Evolutionary conservation across 2,113 vertebrate species (phyloP).

Genomic region (Sinocyclocheilus grahami): DNA sequence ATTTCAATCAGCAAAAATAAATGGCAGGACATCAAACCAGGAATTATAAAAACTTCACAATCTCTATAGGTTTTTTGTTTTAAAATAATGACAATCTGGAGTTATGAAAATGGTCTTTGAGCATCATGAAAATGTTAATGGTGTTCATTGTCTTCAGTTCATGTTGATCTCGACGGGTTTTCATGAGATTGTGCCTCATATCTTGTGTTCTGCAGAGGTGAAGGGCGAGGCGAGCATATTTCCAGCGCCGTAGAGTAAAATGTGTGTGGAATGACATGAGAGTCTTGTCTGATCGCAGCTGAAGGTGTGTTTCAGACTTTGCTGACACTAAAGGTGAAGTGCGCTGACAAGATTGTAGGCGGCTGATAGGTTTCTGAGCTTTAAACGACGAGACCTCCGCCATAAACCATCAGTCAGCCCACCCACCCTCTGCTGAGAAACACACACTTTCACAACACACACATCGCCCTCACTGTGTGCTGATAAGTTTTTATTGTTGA

Average conservation of each 20-base stretch:
- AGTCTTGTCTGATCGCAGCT: not conserved
- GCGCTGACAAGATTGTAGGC: not conserved
- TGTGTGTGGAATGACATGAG: not conserved
- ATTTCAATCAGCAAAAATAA: not conserved
- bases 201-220: not conserved
- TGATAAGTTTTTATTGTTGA: not conserved
- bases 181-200: not conserved
- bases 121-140: not conserved
- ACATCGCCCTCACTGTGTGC: not conserved
- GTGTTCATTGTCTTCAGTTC: not conserved
- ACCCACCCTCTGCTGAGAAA: not conserved
- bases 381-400: not conserved
- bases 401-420: not conserved
- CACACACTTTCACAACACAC: not conserved
- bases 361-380: not conserved
- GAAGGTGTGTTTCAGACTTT: constrained; percentile 17
- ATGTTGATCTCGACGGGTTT: not conserved
- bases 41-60: not conserved
- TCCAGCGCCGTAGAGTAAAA: not conserved
- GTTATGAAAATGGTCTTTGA: not conserved
- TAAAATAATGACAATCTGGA: not conserved
- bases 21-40: not conserved
- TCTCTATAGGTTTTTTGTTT: not conserved
- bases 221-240: not conserved
- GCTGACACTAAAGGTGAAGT: not conserved